These are phyloP conservation scores for Cercopithecus mitis DNA, from an alignment of 2,797 vertebrate species.

Conservation along the genomic window DNA sequence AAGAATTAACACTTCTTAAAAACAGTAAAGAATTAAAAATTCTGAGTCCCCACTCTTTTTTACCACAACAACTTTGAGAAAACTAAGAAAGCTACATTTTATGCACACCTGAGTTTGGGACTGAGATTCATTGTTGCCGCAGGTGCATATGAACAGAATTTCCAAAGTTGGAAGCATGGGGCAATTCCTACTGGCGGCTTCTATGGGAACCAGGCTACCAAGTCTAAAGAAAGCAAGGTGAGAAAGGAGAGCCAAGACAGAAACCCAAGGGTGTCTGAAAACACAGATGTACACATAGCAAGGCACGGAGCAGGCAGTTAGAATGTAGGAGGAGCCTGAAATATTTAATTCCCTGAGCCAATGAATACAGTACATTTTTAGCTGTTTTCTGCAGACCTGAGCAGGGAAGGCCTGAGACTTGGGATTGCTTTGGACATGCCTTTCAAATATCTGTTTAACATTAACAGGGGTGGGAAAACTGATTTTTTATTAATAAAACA, in stretches of 20 bases:
- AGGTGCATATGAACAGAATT: background rate
- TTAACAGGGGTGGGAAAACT: background rate
- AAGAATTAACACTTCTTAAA: background rate
- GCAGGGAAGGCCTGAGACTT: background rate
- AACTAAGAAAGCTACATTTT: conserved; percentile 57
- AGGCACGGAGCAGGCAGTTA: background rate
- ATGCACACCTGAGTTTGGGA: conserved; percentile 41
- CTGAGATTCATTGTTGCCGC: conserved; percentile 28
- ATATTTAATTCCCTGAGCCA: background rate
- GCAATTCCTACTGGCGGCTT: conserved; percentile 31
- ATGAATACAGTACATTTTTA: background rate
- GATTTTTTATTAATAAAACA: conserved; percentile 33
- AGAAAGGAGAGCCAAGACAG: conserved; percentile 34
- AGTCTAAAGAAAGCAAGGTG: conserved; percentile 29
- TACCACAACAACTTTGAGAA: conserved; percentile 32
- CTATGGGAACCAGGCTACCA: background rate
- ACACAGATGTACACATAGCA: background rate
- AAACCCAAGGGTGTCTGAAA: background rate
- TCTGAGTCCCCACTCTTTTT: conserved; percentile 38
- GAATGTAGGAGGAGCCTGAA: background rate
- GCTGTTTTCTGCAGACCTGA: conserved; percentile 3
- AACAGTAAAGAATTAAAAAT: conserved; percentile 38
- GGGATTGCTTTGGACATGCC: background rate
- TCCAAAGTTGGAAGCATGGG: conserved; percentile 8
- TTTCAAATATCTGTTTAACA: conserved; percentile 44